Evolutionary conservation across 2,113 vertebrate genomes (phyloP).

Genomic region (Lophotis ruficrista): DNA sequence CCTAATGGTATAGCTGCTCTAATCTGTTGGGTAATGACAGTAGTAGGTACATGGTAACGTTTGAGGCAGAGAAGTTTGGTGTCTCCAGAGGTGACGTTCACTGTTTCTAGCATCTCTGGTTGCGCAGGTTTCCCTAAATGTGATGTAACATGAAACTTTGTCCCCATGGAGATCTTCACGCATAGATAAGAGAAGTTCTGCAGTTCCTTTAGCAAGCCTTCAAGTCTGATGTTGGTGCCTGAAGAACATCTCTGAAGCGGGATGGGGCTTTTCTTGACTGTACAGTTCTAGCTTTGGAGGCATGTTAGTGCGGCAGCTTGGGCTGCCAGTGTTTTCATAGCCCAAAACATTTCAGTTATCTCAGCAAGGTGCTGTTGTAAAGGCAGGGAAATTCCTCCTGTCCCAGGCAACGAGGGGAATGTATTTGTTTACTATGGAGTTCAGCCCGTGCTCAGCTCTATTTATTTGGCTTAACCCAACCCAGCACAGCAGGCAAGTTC

Average conservation of each 20-base stretch:
- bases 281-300: neutral
- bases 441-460: neutral
- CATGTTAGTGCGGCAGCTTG: fast-evolving
- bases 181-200: neutral
- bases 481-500: neutral
- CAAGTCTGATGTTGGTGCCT: too few species aligned
- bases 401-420: neutral
- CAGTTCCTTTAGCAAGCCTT: neutral
- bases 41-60: neutral
- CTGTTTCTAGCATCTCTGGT: neutral
- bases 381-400: neutral
- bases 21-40: fast-evolving
- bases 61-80: neutral
- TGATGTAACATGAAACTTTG: neutral
- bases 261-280: neutral
- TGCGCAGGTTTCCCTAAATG: neutral
- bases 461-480: neutral
- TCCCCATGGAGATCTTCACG: neutral
- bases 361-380: neutral
- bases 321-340: neutral
- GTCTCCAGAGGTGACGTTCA: neutral
- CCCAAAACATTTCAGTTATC: neutral
- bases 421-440: neutral
- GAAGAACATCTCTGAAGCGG: neutral
- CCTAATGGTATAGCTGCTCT: neutral